phyloP scores from a whole-genome alignment of 1,140 invertebrate species.

The Ptiloglossa arizonensis region DNA sequence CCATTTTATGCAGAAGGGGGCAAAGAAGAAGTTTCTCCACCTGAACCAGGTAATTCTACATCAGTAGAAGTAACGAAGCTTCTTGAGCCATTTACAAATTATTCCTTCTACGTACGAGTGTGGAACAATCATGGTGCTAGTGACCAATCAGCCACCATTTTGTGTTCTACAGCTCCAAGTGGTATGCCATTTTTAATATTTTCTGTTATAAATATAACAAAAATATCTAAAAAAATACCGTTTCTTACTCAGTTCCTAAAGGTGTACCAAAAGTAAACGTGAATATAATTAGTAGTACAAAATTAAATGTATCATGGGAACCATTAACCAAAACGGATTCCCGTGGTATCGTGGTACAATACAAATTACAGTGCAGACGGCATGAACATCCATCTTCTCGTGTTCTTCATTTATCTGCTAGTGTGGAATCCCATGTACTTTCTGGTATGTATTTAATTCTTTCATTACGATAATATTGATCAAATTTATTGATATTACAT shows the following conservation, averaged over 20 bases:
- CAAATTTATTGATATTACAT: not conserved
- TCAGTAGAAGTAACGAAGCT: constrained; percentile 81
- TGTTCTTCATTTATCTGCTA: constrained; percentile 78
- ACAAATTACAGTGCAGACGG: constrained; percentile 85
- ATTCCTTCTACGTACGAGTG: constrained; percentile 86
- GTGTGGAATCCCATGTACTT: constrained; percentile 79
- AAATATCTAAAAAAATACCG: constrained; percentile 3
- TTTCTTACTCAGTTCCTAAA: constrained; percentile 82
- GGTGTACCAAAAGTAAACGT: constrained; percentile 83
- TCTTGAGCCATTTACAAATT: constrained; percentile 86
- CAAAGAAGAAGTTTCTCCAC: constrained; percentile 82
- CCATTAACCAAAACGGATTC: constrained; percentile 82
- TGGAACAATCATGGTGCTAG: constrained; percentile 85
- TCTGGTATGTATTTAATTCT: constrained; percentile 78
- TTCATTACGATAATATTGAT: not conserved
- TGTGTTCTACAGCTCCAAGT: constrained; percentile 84
- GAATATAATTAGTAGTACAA: constrained; percentile 81
- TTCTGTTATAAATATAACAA: not conserved
- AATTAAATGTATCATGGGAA: constrained; percentile 84
- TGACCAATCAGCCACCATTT: constrained; percentile 84
- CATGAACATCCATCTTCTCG: constrained; percentile 80
- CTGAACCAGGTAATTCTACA: constrained; percentile 81
- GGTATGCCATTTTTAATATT: constrained; percentile 76
- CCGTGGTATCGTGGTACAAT: constrained; percentile 84
- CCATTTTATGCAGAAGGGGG: constrained; percentile 78